Evolutionary conservation across 2,113 vertebrate genomes (phyloP), one percentile per base, ranked within the genome.

Genomic region (Xenotilapia longispinis): DNA sequence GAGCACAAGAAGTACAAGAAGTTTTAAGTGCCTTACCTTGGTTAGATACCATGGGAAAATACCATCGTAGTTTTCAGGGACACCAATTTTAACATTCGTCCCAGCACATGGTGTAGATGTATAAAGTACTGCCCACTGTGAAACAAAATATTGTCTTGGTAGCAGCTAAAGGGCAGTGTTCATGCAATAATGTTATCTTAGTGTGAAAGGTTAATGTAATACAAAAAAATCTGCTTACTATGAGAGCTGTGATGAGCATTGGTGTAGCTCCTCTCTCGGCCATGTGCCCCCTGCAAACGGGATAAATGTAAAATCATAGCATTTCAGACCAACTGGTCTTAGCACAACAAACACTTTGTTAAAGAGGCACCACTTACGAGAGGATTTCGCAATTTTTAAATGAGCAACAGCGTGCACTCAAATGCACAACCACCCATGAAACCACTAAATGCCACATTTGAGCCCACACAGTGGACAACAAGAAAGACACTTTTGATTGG

Each of bases 11-110:
- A 78, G 26, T 31, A 33, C 15, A 78, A 31, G 9, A 75, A 54
- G 2, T 45, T 58, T 70, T 68, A 60, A 51, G 45, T 5, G 15
- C 14, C 95, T 96, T 94, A 98, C 97, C 97, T 97, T 97, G 51
- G 92, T 89, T 78, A 97, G 95, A 81, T 96, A 97, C 90, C 96
- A 95, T n/a, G 96, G 96, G 89, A 97, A 96, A 88, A 95, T 97
- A 6, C 96, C 97, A 78, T 95, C 91, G 13, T 95, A 96, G 84
- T 97, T 97, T 93, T 97, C 97, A 12, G 96, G 95, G 70, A 97
- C 96, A 65, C 96, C 96, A 17, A 96, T 96, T 90, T 96, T 96
- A 63, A 97, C 92, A 85, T 95, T 95, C 21, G 93, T 91, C 4
- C 89, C 92, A 47, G 92, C 92, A 26, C 93, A 94, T 9, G 89